These are phyloP conservation scores for Pyrrhosoma nymphula DNA, from an alignment of 2,888 invertebrate genomes.

Conservation along the genomic window DNA sequence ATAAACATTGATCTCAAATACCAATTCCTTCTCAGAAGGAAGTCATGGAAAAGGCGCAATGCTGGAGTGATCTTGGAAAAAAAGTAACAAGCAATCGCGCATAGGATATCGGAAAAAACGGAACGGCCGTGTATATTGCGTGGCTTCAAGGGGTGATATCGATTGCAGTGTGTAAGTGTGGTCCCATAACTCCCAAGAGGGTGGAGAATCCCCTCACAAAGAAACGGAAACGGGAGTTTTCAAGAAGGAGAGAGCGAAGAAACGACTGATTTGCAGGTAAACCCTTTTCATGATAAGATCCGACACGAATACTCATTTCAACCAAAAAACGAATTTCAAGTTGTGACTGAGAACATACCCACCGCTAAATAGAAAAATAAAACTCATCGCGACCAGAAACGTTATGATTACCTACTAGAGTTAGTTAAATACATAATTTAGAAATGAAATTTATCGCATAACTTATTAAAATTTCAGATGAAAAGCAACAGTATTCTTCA, in stretches of 20 bases:
- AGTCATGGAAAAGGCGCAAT: conserved; percentile 12
- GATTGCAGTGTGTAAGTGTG: neutral
- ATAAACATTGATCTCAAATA: neutral
- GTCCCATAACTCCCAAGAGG: neutral
- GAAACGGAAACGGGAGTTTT: neutral
- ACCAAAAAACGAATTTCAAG: no score
- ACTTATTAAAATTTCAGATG: no score
- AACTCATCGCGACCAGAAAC: no score
- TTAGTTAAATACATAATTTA: no score
- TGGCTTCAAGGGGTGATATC: neutral
- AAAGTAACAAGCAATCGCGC: neutral
- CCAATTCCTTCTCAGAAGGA: neutral
- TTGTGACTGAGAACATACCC: no score
- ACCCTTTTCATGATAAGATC: neutral
- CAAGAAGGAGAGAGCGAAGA: neutral
- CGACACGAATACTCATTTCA: neutral
- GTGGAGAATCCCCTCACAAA: neutral
- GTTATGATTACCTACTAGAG: no score
- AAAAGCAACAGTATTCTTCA: no score
- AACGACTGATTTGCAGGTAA: neutral
- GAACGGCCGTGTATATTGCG: neutral
- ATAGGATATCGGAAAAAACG: neutral
- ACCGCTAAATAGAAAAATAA: no score
- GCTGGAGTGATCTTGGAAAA: neutral
- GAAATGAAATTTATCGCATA: no score